A percentile compares a stretch with the other conserved stretches of the same genome.
Conservation (phyloP, 2,888 invertebrate species). For the Orthonevra nobilis region DNA sequence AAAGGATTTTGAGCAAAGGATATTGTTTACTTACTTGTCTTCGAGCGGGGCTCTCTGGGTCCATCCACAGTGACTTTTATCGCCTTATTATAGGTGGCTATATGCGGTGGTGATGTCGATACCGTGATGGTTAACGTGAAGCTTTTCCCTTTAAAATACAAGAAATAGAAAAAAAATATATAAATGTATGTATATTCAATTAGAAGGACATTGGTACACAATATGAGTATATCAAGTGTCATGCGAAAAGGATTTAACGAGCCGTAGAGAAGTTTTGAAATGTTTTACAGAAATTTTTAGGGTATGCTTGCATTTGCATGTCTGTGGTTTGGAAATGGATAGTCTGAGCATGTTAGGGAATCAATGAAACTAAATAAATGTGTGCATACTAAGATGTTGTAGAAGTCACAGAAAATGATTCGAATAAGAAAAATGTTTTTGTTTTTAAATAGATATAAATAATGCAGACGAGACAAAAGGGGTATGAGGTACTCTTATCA, state of each 20-base stretch:
- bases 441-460: no score
- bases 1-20: slow-evolving; percentile 50
- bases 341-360: no score
- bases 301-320: slow-evolving; percentile 56
- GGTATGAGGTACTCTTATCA: no score
- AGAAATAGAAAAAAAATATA: not conserved
- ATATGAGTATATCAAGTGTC: slow-evolving; percentile 26
- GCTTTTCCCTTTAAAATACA: slow-evolving; percentile 90
- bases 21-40: slow-evolving; percentile 88
- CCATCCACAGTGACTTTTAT: slow-evolving; percentile 99
- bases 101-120: slow-evolving; percentile 96
- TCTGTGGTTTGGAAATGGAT: slow-evolving; percentile 44
- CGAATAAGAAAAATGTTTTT: no score
- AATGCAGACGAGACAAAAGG: no score
- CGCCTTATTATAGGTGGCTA: slow-evolving; percentile 96
- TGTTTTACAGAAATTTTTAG: slow-evolving; percentile 53
- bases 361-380: no score
- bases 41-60: slow-evolving; percentile 95
- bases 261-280: slow-evolving; percentile 53
- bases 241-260: slow-evolving; percentile 51
- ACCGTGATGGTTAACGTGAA: slow-evolving; percentile 98
- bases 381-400: no score
- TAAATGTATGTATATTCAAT: slow-evolving; percentile 32
- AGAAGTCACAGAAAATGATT: no score
- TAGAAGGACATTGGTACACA: slow-evolving; percentile 53